Evolutionary conservation across 2,113 vertebrate genomes (phyloP).

Genomic region (Dromaius novaehollandiae): DNA sequence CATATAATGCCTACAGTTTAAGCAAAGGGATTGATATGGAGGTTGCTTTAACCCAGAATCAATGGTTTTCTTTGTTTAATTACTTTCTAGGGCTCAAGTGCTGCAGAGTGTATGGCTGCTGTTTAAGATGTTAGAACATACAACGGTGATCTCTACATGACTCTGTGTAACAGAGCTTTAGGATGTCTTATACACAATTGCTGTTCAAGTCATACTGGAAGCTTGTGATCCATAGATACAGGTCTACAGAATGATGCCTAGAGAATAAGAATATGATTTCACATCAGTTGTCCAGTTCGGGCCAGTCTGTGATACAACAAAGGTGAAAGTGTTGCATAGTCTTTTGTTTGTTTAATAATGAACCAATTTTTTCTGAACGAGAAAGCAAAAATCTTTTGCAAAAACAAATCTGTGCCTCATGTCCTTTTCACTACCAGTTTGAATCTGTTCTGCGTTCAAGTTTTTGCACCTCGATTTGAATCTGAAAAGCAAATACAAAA

Average conservation of each 20-base stretch:
- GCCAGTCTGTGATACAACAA: background rate
- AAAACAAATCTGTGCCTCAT: background rate
- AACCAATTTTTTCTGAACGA: background rate
- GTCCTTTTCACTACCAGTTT: background rate
- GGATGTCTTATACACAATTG: accelerated
- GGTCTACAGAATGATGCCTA: background rate
- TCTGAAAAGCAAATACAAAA: background rate
- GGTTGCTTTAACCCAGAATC: background rate
- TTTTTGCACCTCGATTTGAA: background rate
- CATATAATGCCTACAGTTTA: background rate
- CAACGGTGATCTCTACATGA: background rate
- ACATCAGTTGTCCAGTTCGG: background rate
- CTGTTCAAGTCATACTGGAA: background rate
- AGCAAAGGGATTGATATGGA: background rate
- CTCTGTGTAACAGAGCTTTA: background rate
- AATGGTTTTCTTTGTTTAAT: background rate
- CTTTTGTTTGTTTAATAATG: background rate
- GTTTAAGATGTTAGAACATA: background rate
- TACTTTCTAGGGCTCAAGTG: background rate
- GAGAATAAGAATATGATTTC: background rate
- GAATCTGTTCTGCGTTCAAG: background rate
- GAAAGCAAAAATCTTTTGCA: too few relatives aligned
- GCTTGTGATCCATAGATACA: background rate
- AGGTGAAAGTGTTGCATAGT: background rate
- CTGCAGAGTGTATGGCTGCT: background rate